A percentile compares a stretch with the other conserved stretches of the same genome.
phyloP scores from a whole-genome alignment of 2,797 vertebrate genomes.

The Vespertilio murinus region DNA sequence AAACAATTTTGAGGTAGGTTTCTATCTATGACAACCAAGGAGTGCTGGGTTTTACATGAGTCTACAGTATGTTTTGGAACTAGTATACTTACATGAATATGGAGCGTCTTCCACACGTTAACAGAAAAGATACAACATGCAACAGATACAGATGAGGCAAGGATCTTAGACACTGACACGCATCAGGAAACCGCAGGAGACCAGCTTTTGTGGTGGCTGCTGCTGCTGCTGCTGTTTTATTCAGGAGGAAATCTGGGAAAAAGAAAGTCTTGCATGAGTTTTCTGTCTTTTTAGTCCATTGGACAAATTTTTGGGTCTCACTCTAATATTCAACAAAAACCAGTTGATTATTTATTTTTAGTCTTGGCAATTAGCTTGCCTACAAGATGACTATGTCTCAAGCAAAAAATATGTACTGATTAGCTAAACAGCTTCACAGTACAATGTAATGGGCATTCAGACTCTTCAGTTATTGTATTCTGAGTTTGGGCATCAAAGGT shows the following conservation, averaged over 20 bases:
- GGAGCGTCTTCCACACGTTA: not conserved
- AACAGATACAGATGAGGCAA: not conserved
- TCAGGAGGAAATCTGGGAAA: not conserved
- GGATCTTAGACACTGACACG: not conserved
- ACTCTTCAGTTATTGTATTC: not conserved
- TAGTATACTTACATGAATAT: not conserved
- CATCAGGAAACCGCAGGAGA: not conserved
- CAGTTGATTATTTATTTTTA: not conserved
- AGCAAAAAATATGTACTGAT: not conserved
- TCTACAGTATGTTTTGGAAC: not conserved
- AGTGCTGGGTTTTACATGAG: not conserved
- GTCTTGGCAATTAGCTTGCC: not conserved
- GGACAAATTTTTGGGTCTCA: not conserved
- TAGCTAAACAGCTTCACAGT: not conserved
- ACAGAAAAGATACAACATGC: not conserved
- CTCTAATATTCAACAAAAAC: slow-evolving; percentile 12
- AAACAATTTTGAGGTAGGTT: not conserved
- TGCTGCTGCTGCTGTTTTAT: not conserved
- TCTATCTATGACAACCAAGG: not conserved
- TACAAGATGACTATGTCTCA: not conserved
- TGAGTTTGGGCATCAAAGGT: slow-evolving; percentile 5
- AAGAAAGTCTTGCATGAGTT: not conserved
- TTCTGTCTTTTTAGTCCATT: not conserved
- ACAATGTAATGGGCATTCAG: not conserved
- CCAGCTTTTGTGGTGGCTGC: not conserved